Conservation (phyloP, 2,797 vertebrate species). For the Pseudochaenichthys georgianus region DNA sequence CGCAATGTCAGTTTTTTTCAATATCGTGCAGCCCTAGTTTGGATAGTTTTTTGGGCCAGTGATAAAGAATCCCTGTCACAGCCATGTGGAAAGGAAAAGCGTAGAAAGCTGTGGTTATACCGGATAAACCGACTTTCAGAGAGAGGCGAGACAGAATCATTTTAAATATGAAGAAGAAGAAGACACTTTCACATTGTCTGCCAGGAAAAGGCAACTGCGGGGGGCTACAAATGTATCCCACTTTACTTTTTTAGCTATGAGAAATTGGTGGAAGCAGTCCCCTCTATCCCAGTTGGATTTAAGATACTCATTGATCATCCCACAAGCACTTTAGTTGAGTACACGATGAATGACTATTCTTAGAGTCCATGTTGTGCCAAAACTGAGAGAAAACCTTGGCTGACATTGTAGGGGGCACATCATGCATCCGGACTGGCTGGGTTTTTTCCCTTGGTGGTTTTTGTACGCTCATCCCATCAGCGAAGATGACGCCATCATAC, state of each 20-base stretch:
- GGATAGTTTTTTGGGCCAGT: no score
- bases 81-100: no score
- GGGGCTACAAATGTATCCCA: no score
- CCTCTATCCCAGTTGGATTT: neutral
- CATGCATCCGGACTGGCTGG: neutral
- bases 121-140: no score
- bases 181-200: no score
- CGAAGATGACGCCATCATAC: neutral
- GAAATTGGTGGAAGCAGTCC: neutral
- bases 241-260: neutral
- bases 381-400: slow-evolving; percentile 4
- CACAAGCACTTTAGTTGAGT: neutral
- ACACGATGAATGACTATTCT: neutral
- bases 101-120: no score
- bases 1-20: no score
- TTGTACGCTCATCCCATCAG: neutral
- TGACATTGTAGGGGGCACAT: neutral
- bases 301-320: neutral
- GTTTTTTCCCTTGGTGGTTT: neutral
- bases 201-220: no score
- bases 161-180: no score
- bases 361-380: neutral
- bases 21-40: no score
- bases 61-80: no score
- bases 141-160: no score